Evolutionary conservation across 2,888 invertebrate genomes (phyloP).

Genomic region (Caenorhabditis sp.): DNA sequence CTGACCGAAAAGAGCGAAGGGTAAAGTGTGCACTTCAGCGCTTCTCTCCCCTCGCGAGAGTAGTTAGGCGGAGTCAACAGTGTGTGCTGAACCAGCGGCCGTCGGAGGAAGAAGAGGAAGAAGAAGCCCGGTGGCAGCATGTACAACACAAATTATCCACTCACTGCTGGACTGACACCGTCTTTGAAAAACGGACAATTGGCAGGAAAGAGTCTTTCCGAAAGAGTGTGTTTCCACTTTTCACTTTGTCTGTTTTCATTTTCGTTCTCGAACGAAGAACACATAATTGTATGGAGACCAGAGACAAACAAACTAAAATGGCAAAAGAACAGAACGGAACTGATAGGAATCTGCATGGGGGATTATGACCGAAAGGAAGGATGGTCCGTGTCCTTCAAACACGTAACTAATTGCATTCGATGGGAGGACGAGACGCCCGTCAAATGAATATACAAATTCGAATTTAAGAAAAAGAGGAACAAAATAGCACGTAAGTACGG

Average conservation of each 20-base stretch:
- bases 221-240: conserved; percentile 21
- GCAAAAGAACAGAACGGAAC: not conserved
- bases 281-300: not conserved
- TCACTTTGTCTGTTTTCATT: conserved; percentile 16
- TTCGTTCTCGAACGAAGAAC: not conserved
- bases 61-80: conserved; percentile 47
- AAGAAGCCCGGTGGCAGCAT: conserved; percentile 20
- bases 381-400: conserved; percentile 7
- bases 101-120: not conserved
- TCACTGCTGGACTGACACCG: conserved; percentile 18
- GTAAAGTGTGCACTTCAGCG: conserved; percentile 42
- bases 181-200: conserved; percentile 8
- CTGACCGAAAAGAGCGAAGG: conserved; percentile 30
- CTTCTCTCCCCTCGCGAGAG: conserved; percentile 41
- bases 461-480: too few relatives aligned
- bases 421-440: too few relatives aligned
- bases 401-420: not conserved
- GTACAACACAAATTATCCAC: conserved; percentile 49
- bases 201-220: conserved; percentile 26
- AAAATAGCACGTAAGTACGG: conserved; percentile 6
- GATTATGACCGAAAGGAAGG: not conserved
- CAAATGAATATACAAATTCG: too few relatives aligned
- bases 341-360: conserved; percentile 11
- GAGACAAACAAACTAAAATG: too few relatives aligned
- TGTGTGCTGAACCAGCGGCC: conserved; percentile 30